phyloP scores from a whole-genome alignment of 2,113 vertebrate genomes.

The Tyrannus savana region DNA sequence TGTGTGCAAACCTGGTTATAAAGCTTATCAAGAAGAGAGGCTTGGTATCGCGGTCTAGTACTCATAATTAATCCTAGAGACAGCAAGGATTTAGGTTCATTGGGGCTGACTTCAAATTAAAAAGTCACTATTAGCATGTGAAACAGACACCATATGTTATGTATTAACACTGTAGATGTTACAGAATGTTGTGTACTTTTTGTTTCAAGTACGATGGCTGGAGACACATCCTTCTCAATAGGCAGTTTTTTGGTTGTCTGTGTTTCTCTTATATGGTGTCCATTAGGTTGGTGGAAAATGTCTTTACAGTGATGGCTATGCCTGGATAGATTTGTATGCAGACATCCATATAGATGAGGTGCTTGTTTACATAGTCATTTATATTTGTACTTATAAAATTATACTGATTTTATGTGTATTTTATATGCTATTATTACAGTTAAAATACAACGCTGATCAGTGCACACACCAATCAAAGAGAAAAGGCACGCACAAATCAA shows the following conservation, averaged over 20 bases:
- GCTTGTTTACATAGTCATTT: background rate
- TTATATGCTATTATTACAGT: background rate
- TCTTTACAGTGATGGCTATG: background rate
- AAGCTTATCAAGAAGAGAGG: slow-evolving; percentile 76
- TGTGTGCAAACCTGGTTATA: slow-evolving; percentile 72
- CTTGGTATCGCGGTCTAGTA: slow-evolving; percentile 75
- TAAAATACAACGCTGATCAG: background rate
- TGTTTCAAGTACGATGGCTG: background rate
- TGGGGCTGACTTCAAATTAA: slow-evolving; percentile 80
- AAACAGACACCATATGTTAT: slow-evolving; percentile 78
- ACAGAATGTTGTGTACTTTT: background rate
- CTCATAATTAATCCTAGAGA: slow-evolving; percentile 81
- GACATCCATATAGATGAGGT: background rate
- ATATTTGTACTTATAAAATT: background rate
- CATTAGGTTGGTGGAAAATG: background rate
- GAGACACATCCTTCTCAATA: background rate
- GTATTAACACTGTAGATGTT: slow-evolving; percentile 48
- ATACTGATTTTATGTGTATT: background rate
- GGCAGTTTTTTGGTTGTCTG: background rate
- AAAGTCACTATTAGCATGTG: slow-evolving; percentile 76
- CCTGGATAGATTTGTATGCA: background rate
- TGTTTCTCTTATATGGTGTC: background rate
- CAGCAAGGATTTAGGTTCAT: slow-evolving; percentile 77
- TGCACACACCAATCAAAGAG: background rate
- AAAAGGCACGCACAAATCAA: background rate